Evolutionary conservation across 2,797 vertebrate genomes (phyloP).

Genomic region (Anguilla obscura): DNA sequence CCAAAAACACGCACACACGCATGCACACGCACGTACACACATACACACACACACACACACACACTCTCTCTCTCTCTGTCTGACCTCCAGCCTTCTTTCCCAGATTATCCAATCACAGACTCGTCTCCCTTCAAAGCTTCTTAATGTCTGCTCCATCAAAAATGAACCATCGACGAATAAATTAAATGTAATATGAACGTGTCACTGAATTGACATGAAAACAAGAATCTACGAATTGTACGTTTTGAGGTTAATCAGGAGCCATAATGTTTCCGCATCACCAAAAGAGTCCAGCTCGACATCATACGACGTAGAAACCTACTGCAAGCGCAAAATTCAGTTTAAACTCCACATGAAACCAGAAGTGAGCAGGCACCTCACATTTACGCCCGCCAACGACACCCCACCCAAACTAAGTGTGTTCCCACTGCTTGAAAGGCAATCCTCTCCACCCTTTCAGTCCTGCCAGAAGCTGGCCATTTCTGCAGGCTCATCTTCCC

Average conservation of each 20-base stretch:
- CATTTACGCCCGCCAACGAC: background rate
- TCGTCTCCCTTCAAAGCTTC: background rate
- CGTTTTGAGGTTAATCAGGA: background rate
- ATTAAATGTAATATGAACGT: background rate
- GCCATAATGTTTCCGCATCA: background rate
- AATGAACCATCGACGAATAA: background rate
- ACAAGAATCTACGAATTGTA: background rate
- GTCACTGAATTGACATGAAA: background rate
- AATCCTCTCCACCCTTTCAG: slow-evolving; percentile 61
- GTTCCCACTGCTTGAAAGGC: slow-evolving; percentile 51
- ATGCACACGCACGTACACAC: background rate
- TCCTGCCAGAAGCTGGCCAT: slow-evolving; percentile 60
- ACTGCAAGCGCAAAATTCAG: background rate
- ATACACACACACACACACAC: background rate
- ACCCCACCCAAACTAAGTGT: background rate
- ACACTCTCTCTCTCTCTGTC: background rate
- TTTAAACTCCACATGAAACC: background rate
- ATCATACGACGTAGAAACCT: background rate
- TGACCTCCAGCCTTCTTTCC: slow-evolving; percentile 33
- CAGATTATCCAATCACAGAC: background rate
- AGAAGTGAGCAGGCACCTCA: background rate
- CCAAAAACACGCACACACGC: background rate
- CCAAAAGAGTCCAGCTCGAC: background rate
- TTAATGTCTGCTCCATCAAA: background rate
- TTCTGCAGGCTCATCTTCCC: slow-evolving; percentile 64